phyloP scores from a whole-genome alignment of 2,888 invertebrate species.

The Alentia gelatinosa region DNA sequence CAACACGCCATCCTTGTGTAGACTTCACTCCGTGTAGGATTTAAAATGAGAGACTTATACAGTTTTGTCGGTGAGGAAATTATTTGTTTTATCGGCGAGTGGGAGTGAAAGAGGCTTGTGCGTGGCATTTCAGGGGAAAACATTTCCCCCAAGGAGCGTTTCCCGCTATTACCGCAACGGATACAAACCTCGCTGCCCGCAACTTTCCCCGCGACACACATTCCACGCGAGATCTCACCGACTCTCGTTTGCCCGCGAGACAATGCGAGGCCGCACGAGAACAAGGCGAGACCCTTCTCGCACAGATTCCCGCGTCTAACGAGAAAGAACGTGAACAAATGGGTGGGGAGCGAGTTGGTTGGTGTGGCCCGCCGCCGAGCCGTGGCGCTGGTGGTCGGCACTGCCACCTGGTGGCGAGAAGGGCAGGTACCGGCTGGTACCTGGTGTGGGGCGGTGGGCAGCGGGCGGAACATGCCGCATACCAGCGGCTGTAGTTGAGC shows the following conservation, averaged over 20 bases:
- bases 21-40: too few relatives aligned
- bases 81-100: too few relatives aligned
- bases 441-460: neutral
- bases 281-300: too few relatives aligned
- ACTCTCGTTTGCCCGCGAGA: neutral
- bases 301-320: neutral
- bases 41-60: too few relatives aligned
- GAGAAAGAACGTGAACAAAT: neutral
- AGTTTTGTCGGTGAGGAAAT: too few relatives aligned
- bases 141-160: too few relatives aligned
- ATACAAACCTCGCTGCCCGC: too few relatives aligned
- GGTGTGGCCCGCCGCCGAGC: neutral
- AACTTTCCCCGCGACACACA: neutral
- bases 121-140: too few relatives aligned
- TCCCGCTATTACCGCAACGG: too few relatives aligned
- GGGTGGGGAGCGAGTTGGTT: neutral
- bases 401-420: neutral
- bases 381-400: neutral
- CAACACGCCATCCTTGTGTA: too few relatives aligned
- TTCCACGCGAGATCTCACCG: neutral
- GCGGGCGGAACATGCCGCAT: neutral
- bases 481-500: neutral
- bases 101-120: too few relatives aligned
- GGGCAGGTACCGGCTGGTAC: constrained; percentile 14
- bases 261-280: neutral